Evolutionary conservation across 1,140 invertebrate genomes (phyloP).

Genomic region (Ridgeia piscesae): DNA sequence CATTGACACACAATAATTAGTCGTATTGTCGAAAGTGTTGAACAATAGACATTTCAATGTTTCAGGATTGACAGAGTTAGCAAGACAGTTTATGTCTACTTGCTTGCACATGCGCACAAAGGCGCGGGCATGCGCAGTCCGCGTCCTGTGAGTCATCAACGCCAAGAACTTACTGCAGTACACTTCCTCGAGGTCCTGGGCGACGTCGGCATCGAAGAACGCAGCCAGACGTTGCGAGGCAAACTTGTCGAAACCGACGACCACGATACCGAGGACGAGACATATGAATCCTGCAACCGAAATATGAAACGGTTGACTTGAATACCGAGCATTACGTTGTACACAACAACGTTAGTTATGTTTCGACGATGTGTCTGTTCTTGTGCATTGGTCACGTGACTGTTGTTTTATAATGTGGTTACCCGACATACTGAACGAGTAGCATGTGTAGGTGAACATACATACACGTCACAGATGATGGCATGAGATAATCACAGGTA

Average conservation of each 20-base stretch:
- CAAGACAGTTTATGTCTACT: not conserved
- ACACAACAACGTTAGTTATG: not conserved
- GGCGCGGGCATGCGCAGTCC: not conserved
- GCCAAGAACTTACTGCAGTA: slow-evolving; percentile 5
- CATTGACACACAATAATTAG: not conserved
- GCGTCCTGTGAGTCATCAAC: not conserved
- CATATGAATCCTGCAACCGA: slow-evolving; percentile 2
- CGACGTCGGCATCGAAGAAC: slow-evolving; percentile 8
- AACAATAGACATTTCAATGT: not conserved
- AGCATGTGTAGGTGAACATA: too few relatives aligned
- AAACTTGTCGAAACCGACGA: not conserved
- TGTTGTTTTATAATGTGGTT: too few relatives aligned
- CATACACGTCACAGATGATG: too few relatives aligned
- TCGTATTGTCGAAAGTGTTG: not conserved
- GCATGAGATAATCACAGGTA: too few relatives aligned
- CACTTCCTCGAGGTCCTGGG: not conserved
- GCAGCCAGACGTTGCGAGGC: not conserved
- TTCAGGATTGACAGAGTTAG: not conserved
- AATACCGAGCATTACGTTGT: not conserved
- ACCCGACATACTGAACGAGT: too few relatives aligned
- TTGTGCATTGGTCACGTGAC: too few relatives aligned
- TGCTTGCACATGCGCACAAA: not conserved
- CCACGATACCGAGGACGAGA: not conserved
- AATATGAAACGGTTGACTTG: not conserved
- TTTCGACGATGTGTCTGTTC: too few relatives aligned